Base-by-base conservation (phyloP, 2,888 invertebrate species). In the Platycheirus rosarum region DNA sequence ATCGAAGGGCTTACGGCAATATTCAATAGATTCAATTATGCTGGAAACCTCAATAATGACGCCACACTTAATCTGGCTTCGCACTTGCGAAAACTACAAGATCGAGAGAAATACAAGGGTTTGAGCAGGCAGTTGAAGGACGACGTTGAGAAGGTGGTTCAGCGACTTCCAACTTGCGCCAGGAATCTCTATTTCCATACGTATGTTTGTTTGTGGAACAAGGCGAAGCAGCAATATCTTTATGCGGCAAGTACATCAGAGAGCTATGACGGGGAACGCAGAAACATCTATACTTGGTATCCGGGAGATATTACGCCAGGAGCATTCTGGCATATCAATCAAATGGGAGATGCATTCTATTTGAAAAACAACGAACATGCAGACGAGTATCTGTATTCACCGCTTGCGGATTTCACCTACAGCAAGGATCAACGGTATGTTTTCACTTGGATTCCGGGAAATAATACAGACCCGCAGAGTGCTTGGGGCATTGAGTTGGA, bases 131-230 rank as follows among this genome's bases (percentile, higher is more conserved):
- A 37, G 1, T 20, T 48, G 14, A 62, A 74, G 14, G 57, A 63
- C 2, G 62, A 48, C 2, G 66, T 62, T 1, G 40, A 65, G 0
- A 46, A 46, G 7, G 51, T 78, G 1, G 8, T 78, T 11, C 23
- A 62, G 16, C 60, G 51, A 14, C 32, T 78, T 4, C 78, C 78
- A 7, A 2, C 13, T 0, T 78, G 78, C n/a, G 78, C 73, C 0
- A 66, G 16, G 6, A 73, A 53, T 18, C 46, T 78, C 2, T 73
- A 46, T 14, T 78, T 78, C 46, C 14, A 51, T 14, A 37, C 18
- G 0, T 16, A 51, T 0, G 60, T 78, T 1, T 78, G 78, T 4
- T 11, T 78, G 9, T 78, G 73, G 73, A 78, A 73, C 49, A 73
- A 66, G 11, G 78, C 26, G 0, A 35, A 49, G 2, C 32, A 11